Conservation (phyloP, 2,888 invertebrate species). For the Heliothis peltigera region DNA sequence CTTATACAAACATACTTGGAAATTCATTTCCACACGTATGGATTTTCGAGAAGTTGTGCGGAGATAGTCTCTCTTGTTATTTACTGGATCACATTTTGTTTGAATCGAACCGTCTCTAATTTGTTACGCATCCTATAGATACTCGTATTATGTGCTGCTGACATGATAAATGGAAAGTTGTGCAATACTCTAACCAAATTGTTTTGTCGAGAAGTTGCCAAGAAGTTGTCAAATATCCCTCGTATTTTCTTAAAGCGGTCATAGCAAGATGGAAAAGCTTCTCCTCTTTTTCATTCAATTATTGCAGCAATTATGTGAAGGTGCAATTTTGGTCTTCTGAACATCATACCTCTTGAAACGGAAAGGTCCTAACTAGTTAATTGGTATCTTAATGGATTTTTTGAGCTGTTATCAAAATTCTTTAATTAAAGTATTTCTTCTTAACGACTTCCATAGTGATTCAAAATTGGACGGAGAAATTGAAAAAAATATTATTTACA, state of each 20-base stretch:
- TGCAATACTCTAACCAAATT: too few relatives aligned
- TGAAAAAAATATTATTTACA: background rate
- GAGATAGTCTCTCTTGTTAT: too few relatives aligned
- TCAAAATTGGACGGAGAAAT: background rate
- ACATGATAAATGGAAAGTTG: too few relatives aligned
- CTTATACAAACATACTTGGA: background rate
- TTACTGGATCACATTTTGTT: too few relatives aligned
- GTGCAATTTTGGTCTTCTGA: conserved; percentile 11
- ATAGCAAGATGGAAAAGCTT: conserved; percentile 6
- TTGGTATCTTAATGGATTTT: conserved; percentile 18
- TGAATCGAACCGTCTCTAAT: too few relatives aligned
- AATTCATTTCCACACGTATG: too few relatives aligned
- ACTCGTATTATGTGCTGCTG: too few relatives aligned
- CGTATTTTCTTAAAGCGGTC: background rate
- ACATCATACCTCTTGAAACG: background rate
- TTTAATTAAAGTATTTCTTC: conserved; percentile 6
- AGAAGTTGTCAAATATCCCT: too few relatives aligned
- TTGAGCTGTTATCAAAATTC: background rate
- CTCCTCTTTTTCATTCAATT: conserved; percentile 21
- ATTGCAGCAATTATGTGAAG: conserved; percentile 20
- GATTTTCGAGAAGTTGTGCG: too few relatives aligned
- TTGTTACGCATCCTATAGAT: too few relatives aligned
- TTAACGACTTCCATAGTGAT: background rate
- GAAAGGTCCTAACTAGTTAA: background rate
- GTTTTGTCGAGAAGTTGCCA: too few relatives aligned